Percentiles rank a stretch among this genome's conserved stretches.
Conservation (phyloP, 2,113 vertebrate genomes). For the Coturnix japonica region DNA sequence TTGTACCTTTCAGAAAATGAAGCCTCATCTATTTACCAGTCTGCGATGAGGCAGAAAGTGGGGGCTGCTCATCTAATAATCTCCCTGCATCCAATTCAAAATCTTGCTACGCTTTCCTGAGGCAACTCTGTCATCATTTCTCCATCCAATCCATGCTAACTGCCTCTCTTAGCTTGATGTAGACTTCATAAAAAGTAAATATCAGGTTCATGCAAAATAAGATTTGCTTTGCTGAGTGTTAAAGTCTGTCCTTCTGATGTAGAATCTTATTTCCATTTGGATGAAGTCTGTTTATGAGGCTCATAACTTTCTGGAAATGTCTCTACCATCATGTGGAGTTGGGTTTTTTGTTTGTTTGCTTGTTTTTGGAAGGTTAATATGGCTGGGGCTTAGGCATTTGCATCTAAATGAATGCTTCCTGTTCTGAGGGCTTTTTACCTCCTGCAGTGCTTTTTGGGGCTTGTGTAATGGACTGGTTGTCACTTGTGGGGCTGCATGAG, state of each 20-base stretch:
- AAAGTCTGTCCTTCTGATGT: not conserved
- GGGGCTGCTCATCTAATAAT: not conserved
- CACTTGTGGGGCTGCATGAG: rapidly evolving
- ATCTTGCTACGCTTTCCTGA: not conserved
- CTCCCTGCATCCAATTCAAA: slow-evolving; percentile 14
- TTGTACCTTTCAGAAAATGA: slow-evolving; percentile 9
- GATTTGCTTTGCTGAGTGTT: slow-evolving; percentile 25
- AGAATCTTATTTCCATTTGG: slow-evolving; percentile 31
- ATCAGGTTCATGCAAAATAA: slow-evolving; percentile 19
- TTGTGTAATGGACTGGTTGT: not conserved
- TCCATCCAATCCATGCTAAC: slow-evolving; percentile 24
- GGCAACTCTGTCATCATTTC: not conserved
- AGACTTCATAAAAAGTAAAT: slow-evolving; percentile 44
- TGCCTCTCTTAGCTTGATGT: slow-evolving; percentile 3
- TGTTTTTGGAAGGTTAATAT: not conserved
- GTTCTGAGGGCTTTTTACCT: not conserved
- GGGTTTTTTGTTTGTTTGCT: not conserved
- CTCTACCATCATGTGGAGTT: not conserved
- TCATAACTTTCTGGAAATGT: slow-evolving; percentile 11
- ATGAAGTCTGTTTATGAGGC: not conserved
- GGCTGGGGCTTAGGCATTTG: slow-evolving; percentile 7
- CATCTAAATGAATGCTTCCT: slow-evolving; percentile 30
- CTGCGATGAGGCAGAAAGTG: slow-evolving; percentile 26
- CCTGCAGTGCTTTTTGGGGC: not conserved
- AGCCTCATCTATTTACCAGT: not conserved